Evolutionary conservation across 92 coral and sea anemone genomes (phyloP).

Genomic region (Micromussa lordhowensis): DNA sequence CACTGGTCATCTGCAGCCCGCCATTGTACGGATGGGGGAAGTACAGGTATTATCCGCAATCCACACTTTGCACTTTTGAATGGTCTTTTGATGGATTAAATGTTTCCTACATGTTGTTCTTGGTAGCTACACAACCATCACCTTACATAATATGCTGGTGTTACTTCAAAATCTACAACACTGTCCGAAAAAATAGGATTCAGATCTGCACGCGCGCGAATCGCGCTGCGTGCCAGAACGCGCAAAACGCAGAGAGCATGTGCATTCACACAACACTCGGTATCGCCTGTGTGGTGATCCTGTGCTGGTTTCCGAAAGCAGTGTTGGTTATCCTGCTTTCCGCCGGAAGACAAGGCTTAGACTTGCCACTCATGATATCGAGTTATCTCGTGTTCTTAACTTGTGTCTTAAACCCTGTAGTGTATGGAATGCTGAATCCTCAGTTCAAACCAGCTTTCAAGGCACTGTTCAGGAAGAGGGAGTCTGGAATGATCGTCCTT

Average conservation of each 20-base stretch:
- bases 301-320: constrained; percentile 71
- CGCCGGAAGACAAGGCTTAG: constrained; percentile 24
- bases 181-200: constrained; percentile 57
- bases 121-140: constrained; percentile 54
- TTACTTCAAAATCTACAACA: constrained; percentile 51
- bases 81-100: constrained; percentile 36
- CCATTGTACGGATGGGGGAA: constrained; percentile 68
- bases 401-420: constrained; percentile 56
- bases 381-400: constrained; percentile 48
- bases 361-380: constrained; percentile 18
- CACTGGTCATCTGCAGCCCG: constrained; percentile 47
- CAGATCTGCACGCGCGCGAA: constrained; percentile 62
- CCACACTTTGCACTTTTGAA: constrained; percentile 56
- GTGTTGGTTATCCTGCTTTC: constrained; percentile 51
- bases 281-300: constrained; percentile 68
- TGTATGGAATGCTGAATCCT: constrained; percentile 63
- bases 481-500: not conserved
- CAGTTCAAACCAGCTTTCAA: constrained; percentile 68
- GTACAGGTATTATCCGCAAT: constrained; percentile 39
- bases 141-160: constrained; percentile 72
- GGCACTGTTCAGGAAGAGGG: constrained; percentile 7
- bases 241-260: constrained; percentile 51
- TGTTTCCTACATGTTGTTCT: constrained; percentile 41
- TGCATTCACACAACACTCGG: constrained; percentile 72
- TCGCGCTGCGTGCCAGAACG: constrained; percentile 56